phyloP scores from a whole-genome alignment of 1,140 invertebrate genomes.

The Bombyx mori region ASM3026992v2 NC_085114.1:13173501-13174000 shows the following conservation, averaged over 20 bases:
- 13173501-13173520: constrained; percentile 9
- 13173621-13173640: constrained; percentile 34
- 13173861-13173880: constrained; percentile 26
- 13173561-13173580: constrained; percentile 21
- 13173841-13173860: constrained; percentile 29
- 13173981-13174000: constrained; percentile 20
- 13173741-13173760: constrained; percentile 37
- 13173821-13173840: constrained; percentile 28
- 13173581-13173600: constrained; percentile 31
- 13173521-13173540: constrained; percentile 6
- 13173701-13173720: constrained; percentile 47
- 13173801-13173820: constrained; percentile 47
- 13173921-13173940: constrained; percentile 60
- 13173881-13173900: constrained; percentile 43
- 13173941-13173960: constrained; percentile 43
- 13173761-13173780: constrained; percentile 28
- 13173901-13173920: constrained; percentile 59
- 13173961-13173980: constrained; percentile 49
- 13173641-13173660: constrained; percentile 42
- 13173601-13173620: constrained; percentile 56
- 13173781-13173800: constrained; percentile 31
- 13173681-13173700: constrained; percentile 59
- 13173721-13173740: constrained; percentile 33
- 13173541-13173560: constrained; percentile 18
- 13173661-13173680: constrained; percentile 49